Evolutionary conservation across 2,888 invertebrate species (phyloP).

Genomic region (Nemurella pictetii): DNA sequence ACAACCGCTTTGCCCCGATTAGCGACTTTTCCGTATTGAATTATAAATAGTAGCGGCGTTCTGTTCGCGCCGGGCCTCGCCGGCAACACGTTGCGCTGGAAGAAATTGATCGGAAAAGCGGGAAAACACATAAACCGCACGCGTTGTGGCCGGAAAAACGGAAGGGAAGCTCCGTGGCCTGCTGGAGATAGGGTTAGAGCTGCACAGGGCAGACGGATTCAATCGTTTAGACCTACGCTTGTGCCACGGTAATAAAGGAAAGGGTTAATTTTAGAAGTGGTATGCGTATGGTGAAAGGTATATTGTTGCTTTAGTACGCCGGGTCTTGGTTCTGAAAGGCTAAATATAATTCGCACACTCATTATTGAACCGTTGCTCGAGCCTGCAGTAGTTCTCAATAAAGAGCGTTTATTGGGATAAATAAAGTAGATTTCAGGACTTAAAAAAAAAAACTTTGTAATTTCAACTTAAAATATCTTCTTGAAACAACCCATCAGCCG

Average conservation of each 20-base stretch:
- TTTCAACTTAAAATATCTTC: too few relatives aligned
- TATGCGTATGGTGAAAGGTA: too few relatives aligned
- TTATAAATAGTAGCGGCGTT: background rate
- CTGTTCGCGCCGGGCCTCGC: background rate
- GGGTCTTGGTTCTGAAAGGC: too few relatives aligned
- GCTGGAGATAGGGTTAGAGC: background rate
- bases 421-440: too few relatives aligned
- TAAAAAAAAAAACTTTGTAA: too few relatives aligned
- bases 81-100: background rate
- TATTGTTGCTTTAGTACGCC: too few relatives aligned
- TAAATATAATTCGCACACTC: too few relatives aligned
- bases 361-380: too few relatives aligned
- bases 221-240: background rate
- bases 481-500: too few relatives aligned
- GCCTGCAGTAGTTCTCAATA: too few relatives aligned
- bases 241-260: background rate
- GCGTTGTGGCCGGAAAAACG: background rate
- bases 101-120: constrained; percentile 11
- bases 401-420: too few relatives aligned
- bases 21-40: constrained; percentile 26
- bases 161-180: background rate
- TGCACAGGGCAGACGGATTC: background rate
- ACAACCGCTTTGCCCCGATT: constrained; percentile 24
- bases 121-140: background rate
- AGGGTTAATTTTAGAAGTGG: background rate